Base-by-base conservation (phyloP, 2,113 vertebrate species). In the Redunca redunca region DNA sequence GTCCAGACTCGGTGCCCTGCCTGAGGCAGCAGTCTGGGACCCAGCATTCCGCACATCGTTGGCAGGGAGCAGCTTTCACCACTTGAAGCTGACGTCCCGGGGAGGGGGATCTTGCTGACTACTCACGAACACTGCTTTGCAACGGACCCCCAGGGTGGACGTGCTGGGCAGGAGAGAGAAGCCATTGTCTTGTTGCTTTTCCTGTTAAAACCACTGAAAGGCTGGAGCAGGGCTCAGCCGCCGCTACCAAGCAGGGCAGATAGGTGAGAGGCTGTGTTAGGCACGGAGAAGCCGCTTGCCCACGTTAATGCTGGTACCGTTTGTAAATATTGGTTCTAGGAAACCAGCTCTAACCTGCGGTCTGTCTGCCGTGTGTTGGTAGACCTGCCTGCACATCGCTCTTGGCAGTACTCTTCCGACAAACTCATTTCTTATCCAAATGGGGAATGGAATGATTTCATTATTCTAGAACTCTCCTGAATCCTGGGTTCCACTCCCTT, bases 51-150 rank as follows among this genome's bases (percentile, higher is more conserved):
- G 81, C 71, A 36, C 43, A 0, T 7, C 1, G 33, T 7, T 10
- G 55, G 28, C 23, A 4, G 71, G 81, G 17, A 36, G 6, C 6
- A 21, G n/a, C 40, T 14, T 46, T 16, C 1, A 21, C 52, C 53
- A 33, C 74, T 86, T 1, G 3, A 87, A 40, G 94, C 62, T 86
- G 97, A 58, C 58, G 85, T 97, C 94, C 95, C 0, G 9, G 83
- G 95, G 89, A 97, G 95, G 1, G 2, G 98, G 92, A 88, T 94
- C 60, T 89, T 90, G 94, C 94, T 0, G 23, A 93, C 15, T 93
- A 92, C 97, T 98, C 98, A 97, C 96, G 97, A 98, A 97, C 97
- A 64, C 92, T 96, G 87, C 82, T 98, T 90, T 88, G 95, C 96
- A 95, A 84, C 83, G 97, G 98, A 98, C 97, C 94, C 98, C 96